Base-by-base conservation (phyloP, 2,113 vertebrate species). In the Motacilla tschutschensis region DNA sequence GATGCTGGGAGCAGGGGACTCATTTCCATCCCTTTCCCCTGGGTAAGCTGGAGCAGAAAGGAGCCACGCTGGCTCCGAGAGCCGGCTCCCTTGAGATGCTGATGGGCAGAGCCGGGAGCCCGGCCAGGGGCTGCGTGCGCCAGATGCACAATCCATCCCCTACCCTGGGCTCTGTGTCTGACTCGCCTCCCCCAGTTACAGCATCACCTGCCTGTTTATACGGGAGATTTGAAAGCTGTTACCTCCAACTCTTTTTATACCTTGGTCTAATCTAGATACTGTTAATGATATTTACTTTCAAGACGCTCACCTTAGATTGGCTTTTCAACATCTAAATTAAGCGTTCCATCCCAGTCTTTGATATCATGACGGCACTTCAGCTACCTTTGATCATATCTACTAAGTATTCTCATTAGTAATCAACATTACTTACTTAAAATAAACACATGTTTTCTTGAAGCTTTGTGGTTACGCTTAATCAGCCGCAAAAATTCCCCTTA, bases 251-350 rank as follows among this genome's bases (percentile, higher is more conserved):
- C 94, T 92, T 95, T 95, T 94, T 95, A 95, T 95, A 94, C 94
- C 90, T 87, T 76, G 85, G 77, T 90, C 90, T 94, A 94, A 95
- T 95, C 94, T 95, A 95, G 93, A 88, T 92, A 93, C 91, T 89
- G 92, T 91, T 95, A 92, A 92, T 95, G 93, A 94, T 93, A 93
- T 95, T 94, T 95, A 92, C 93, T 89, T 92, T 93, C 88, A 95
- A 94, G 93, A 82, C 78, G 17, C 93, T 95, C 90, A 95, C 93
- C 93, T 94, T 94, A 93, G 93, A 95, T 95, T 94, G 91, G 93
- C 90, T 95, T 95, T 95, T 95, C 94, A 95, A 92, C 94, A 92
- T 94, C 91, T 94, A 95, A 95, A 94, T 95, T 93, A 94, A 94
- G 94, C 89, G 93, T 95, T 94, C 93, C 93, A 95, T 94, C 91